Evolutionary conservation across 2,797 vertebrate species (phyloP).

Genomic region (Huso huso): DNA sequence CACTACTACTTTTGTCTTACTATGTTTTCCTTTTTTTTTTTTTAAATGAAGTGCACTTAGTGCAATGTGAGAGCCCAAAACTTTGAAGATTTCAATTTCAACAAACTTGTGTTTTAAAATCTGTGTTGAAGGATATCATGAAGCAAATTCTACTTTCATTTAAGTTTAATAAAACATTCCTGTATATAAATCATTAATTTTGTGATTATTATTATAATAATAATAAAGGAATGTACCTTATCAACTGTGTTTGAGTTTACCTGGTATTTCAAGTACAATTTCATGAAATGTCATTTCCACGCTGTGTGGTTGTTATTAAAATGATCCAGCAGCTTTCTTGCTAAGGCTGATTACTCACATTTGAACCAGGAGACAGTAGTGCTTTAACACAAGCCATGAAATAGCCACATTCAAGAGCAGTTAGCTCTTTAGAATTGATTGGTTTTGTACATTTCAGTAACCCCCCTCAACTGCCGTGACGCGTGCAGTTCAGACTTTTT

Average conservation of each 20-base stretch:
- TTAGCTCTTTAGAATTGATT: no score
- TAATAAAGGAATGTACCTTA: conserved; percentile 79
- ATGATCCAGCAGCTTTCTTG: no score
- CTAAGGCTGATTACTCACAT: no score
- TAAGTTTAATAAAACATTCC: conserved; percentile 74
- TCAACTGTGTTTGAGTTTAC: conserved; percentile 28
- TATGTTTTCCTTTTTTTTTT: conserved; percentile 10
- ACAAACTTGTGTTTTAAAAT: conserved; percentile 39
- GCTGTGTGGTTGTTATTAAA: no score
- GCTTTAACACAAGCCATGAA: no score
- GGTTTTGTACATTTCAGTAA: no score
- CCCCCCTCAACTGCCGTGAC: no score
- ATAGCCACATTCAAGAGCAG: no score
- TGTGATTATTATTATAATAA: conserved; percentile 53
- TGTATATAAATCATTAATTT: conserved; percentile 69
- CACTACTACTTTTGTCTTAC: conserved; percentile 65
- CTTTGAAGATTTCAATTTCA: conserved; percentile 14
- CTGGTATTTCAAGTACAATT: no score
- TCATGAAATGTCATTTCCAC: no score
- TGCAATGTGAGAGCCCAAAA: conserved; percentile 23
- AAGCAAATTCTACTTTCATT: conserved; percentile 56
- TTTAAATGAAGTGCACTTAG: conserved; percentile 30
- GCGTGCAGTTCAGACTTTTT: no score
- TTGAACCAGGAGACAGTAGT: no score
- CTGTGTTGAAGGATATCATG: conserved; percentile 38